These are phyloP conservation scores for Benitochromis conjunctus DNA, from an alignment of 2,113 vertebrate species.

Conservation along the genomic window DNA sequence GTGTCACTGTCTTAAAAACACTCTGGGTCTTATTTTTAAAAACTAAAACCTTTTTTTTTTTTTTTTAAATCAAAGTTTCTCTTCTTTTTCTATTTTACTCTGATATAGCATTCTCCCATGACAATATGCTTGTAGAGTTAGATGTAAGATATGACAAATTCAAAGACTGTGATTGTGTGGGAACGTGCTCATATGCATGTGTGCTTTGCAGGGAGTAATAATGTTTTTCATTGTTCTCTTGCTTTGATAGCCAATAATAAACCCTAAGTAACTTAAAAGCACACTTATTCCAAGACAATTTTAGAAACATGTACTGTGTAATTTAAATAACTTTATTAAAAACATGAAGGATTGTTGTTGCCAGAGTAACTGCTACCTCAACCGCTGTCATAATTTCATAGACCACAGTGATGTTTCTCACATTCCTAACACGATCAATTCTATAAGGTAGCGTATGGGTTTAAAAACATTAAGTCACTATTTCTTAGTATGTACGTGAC, in stretches of 20 bases:
- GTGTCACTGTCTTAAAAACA: slow-evolving; percentile 16
- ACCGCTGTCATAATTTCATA: background rate
- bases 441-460: background rate
- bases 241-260: background rate
- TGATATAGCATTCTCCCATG: background rate
- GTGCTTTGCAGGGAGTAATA: background rate
- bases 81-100: background rate
- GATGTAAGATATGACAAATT: slow-evolving; percentile 10
- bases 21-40: slow-evolving; percentile 12
- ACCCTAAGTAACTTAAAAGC: background rate
- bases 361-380: background rate
- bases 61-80: background rate
- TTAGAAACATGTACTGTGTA: background rate
- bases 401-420: background rate
- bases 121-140: background rate
- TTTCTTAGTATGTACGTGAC: background rate
- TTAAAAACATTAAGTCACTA: background rate
- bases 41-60: background rate
- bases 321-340: background rate
- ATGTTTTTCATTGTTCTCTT: background rate
- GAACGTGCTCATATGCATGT: background rate
- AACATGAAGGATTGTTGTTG: background rate
- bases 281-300: background rate
- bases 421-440: background rate
- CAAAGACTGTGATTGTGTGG: background rate